phyloP scores from a whole-genome alignment of 2,797 vertebrate genomes.

The Chiloscyllium punctatum region DNA sequence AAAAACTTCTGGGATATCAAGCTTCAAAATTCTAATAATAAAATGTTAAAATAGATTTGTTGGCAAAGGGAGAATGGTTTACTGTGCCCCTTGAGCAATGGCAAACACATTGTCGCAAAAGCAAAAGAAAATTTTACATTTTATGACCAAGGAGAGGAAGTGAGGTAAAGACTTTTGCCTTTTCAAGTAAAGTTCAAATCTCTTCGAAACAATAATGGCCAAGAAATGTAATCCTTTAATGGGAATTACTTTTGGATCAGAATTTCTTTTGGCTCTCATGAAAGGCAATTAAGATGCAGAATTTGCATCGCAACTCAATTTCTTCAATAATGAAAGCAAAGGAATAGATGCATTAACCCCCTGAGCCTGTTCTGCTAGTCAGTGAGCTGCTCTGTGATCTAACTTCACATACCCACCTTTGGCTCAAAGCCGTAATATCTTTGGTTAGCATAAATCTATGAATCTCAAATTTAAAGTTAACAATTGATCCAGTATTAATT shows the following conservation, averaged over 20 bases:
- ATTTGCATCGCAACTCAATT: not conserved
- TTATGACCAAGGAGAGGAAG: not conserved
- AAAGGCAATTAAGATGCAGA: not conserved
- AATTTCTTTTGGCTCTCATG: not conserved
- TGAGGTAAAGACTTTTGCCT: not conserved
- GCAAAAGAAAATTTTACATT: not conserved
- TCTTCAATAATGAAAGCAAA: not conserved
- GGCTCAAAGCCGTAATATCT: not conserved
- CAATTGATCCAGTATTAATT: not conserved
- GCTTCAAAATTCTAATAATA: constrained; percentile 18
- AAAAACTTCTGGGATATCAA: not conserved
- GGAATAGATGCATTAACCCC: not conserved
- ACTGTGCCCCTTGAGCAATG: not conserved
- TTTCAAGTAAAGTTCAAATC: not conserved
- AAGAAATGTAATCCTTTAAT: constrained; percentile 26
- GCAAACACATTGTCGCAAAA: not conserved
- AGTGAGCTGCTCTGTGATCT: not conserved
- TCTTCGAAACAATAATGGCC: not conserved
- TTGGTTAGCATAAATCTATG: not conserved
- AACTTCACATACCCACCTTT: not conserved
- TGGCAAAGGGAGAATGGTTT: not conserved
- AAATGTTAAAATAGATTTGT: not conserved
- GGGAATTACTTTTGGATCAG: constrained; percentile 17
- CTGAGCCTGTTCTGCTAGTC: not conserved
- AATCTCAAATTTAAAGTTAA: not conserved